These are phyloP conservation scores for Acromyrmex echinatior DNA, from an alignment of 1,140 invertebrate species.

Conservation along the genomic window DNA sequence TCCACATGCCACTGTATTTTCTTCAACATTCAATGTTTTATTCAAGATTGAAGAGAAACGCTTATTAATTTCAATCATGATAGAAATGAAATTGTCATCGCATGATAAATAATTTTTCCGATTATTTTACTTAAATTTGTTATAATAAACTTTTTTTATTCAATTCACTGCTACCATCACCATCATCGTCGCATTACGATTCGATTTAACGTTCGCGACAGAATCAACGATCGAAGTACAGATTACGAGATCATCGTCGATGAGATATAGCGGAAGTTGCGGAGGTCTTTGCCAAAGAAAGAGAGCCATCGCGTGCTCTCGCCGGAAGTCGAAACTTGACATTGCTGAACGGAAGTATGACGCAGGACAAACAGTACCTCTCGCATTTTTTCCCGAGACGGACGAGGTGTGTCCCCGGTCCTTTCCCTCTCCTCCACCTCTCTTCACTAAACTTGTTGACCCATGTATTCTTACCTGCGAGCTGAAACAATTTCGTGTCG, in stretches of 20 bases:
- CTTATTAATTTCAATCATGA: not conserved
- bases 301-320: slow-evolving; percentile 69
- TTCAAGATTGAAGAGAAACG: not conserved
- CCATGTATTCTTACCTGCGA: slow-evolving; percentile 5
- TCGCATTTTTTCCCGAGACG: slow-evolving; percentile 81
- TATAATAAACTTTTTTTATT: not conserved
- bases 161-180: not conserved
- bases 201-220: not conserved
- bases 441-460: not conserved
- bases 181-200: not conserved
- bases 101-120: not conserved
- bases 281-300: slow-evolving; percentile 65
- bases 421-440: not conserved
- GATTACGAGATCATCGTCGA: slow-evolving; percentile 44
- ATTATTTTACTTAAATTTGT: not conserved
- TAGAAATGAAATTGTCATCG: not conserved
- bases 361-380: slow-evolving; percentile 81
- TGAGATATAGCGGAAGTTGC: slow-evolving; percentile 52
- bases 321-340: slow-evolving; percentile 86
- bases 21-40: not conserved
- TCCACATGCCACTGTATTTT: not conserved
- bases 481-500: slow-evolving; percentile 68
- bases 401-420: slow-evolving; percentile 83
- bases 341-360: slow-evolving; percentile 86
- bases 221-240: not conserved